phyloP scores from a whole-genome alignment of 2,888 invertebrate species.

The Epinotia demarniana region DNA sequence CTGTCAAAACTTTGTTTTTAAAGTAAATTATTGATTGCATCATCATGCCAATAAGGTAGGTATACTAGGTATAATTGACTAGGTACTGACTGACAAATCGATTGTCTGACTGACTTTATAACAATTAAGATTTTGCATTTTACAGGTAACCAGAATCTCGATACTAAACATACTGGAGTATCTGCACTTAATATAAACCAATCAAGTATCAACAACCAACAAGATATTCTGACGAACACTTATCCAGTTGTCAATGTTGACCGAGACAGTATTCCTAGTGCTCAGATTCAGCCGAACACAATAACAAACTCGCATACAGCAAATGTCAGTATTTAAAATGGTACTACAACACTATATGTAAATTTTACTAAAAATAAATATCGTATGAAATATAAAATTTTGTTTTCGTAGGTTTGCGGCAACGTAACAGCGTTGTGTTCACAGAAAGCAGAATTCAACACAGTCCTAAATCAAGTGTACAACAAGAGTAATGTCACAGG shows the following conservation, averaged over 20 bases:
- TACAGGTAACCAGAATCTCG: conserved; percentile 59
- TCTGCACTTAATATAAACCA: conserved; percentile 53
- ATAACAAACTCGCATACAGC: conserved; percentile 5
- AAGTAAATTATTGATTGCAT: too few species aligned
- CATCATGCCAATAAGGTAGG: too few species aligned
- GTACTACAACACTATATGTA: not conserved
- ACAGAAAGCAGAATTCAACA: conserved; percentile 37
- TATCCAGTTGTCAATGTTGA: conserved; percentile 16
- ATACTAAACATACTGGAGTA: conserved; percentile 56
- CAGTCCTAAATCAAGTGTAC: conserved; percentile 39
- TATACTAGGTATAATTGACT: too few species aligned
- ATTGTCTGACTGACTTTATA: not conserved
- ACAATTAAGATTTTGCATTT: conserved; percentile 32
- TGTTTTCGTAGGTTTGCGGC: conserved; percentile 20
- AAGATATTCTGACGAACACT: conserved; percentile 29
- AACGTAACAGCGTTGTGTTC: conserved; percentile 27
- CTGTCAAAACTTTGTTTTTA: too few species aligned
- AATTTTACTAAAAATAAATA: not conserved
- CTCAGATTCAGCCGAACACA: conserved; percentile 20
- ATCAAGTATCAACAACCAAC: conserved; percentile 45
- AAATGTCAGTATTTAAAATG: conserved; percentile 19
- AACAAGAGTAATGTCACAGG: conserved; percentile 43
- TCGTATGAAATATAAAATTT: not conserved
- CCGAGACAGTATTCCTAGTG: conserved; percentile 32
- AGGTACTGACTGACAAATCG: not conserved